Base-by-base conservation (phyloP, 2,797 vertebrate species). In the Heteromormyrus szaboi region DNA sequence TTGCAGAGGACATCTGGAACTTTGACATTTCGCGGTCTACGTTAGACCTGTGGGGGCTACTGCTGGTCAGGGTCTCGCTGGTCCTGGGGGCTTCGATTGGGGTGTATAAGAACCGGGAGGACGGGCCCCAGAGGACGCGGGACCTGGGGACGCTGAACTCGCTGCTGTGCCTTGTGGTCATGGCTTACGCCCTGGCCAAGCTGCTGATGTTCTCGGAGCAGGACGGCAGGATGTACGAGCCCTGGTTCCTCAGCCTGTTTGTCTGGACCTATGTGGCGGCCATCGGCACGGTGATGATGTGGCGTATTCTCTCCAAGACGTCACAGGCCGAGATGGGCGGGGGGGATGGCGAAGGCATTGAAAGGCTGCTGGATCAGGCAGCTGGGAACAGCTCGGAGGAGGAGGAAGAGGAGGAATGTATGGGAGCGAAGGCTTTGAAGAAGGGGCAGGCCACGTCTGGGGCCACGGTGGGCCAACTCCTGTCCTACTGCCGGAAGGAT, bases 141-240 rank as follows among this genome's bases (percentile, higher is more conserved):
- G 92, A 91, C 0, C 93, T 96, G 0, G 88, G 92, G 89, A 93
- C 92, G 2, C 92, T 95, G 87, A 93, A 97, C 3, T 90, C 95
- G 0, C 72, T 99, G 0, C 0, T 97, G 91, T 97, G 96, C 93
- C 93, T 98, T 84, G 90, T 94, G 0, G 90, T 96, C 91, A 94
- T 96, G 90, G 96, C 96, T 90, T 99, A 97, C 3, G 91, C 96
- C 87, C 86, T 98, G 93, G 94, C 93, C 90, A 99, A 99, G 93
- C 92, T 99, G 95, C 96, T 99, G 92, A 96, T 99, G 86, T 96
- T 97, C 92, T 96, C 95, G 0, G 98, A 99, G 92, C 92, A 95
- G 85, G 95, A 91, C 14, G 90, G 93, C 68, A 92, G 97, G 90
- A 92, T 90, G 90, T 89, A 90, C 3, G 95, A 96, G 90, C 97